Evolutionary conservation across 2,888 invertebrate species (phyloP).

Genomic region (Ophion obscuratus): DNA sequence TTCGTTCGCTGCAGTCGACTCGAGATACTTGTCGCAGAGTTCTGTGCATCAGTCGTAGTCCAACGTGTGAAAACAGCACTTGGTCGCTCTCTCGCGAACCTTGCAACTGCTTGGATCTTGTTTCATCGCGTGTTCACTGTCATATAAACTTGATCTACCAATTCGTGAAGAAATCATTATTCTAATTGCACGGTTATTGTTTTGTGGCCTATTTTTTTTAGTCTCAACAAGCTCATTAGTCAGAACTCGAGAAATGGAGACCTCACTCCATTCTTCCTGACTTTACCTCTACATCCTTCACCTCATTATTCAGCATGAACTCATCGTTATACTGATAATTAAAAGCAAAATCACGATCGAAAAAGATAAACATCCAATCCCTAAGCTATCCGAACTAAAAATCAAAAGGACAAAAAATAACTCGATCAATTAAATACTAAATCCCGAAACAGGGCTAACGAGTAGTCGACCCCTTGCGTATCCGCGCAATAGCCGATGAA

Average conservation of each 20-base stretch:
- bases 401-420: no score
- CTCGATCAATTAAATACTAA: no score
- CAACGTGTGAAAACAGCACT: constrained; percentile 88
- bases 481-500: background rate
- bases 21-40: constrained; percentile 89
- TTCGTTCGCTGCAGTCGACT: constrained; percentile 85
- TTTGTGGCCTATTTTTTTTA: no score
- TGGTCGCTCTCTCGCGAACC: constrained; percentile 90
- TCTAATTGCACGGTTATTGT: constrained; percentile 15
- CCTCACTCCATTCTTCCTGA: background rate
- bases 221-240: background rate
- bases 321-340: no score
- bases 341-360: no score
- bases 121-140: constrained; percentile 92
- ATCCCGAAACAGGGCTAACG: no score
- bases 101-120: constrained; percentile 92
- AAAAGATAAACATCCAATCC: no score
- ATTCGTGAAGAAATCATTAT: background rate
- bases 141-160: constrained; percentile 89
- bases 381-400: no score
- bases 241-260: no score
- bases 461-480: no score
- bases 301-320: constrained; percentile 80
- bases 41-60: constrained; percentile 90
- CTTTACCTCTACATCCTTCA: constrained; percentile 70